Evolutionary conservation across 1,140 invertebrate genomes (phyloP), one percentile per base, ranked within the genome.

Genomic region (Psilanteris sp.): DNA sequence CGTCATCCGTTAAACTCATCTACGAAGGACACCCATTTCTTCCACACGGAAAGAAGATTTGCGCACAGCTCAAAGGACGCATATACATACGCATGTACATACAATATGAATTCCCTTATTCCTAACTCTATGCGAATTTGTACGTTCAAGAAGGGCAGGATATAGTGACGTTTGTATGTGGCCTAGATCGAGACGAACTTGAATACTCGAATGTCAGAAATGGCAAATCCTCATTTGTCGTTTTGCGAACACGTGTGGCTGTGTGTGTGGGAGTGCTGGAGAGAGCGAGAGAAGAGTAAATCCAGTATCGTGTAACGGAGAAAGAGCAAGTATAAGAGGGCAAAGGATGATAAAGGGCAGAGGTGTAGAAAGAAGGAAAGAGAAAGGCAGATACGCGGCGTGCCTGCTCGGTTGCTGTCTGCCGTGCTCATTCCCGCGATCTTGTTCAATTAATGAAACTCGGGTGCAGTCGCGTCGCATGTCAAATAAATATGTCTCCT

Each of bases 401-500:
- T 79, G 81, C 77, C 80, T 86, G 82, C 81, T 83, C 80, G 76
- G 77, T 67, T 79, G 80, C 83, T 85, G 85, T 86, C 86, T 86
- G 82, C 72, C 82, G 80, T 79, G 83, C 81, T 87, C 86, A 85
- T 87, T 87, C 82, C 79, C 84, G 85, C 85, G 87, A 88, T 89
- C 87, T 88, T 88, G 85, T 88, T 89, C 86, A 89, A 89, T 88
- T 89, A 89, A 89, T 89, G 87, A 88, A 89, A 88, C 87, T 88
- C 85, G 84, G 86, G 77, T 87, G 87, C 86, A 87, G 86, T 87
- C 85, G 85, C 86, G 85, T 89, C 85, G 85, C 87, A 88, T 83
- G 86, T 88, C 87, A 88, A 89, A 89, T 88, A 89, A 88, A 88
- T 88, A 88, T 87, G 86, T 87, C 86, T 85, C 82, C 80, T 66